These are phyloP conservation scores for Apotomis betuletana DNA, from an alignment of 2,888 invertebrate species.

Conservation along the genomic window DNA sequence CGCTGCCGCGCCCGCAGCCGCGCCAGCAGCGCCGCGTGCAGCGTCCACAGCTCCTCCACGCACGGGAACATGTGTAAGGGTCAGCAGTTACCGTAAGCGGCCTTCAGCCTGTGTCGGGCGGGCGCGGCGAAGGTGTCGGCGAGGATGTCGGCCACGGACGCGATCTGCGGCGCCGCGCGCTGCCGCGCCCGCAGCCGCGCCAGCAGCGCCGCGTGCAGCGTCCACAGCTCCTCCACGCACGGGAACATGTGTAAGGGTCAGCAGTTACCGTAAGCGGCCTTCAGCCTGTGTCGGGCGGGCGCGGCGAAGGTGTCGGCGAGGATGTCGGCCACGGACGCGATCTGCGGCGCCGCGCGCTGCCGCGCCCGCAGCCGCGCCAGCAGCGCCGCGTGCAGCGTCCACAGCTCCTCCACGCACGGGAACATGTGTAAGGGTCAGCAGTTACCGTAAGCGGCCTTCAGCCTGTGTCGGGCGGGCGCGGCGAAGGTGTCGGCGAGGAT, in stretches of 20 bases:
- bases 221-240: conserved; percentile 91
- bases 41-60: conserved; percentile 91
- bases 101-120: conserved; percentile 84
- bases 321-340: conserved; percentile 93
- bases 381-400: conserved; percentile 92
- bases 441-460: conserved; percentile 92
- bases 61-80: conserved; percentile 97
- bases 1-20: conserved; percentile 88
- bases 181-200: conserved; percentile 88
- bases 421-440: too few species aligned
- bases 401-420: conserved; percentile 93
- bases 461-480: conserved; percentile 65
- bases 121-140: conserved; percentile 79
- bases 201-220: conserved; percentile 91
- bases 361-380: conserved; percentile 87
- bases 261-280: conserved; percentile 90
- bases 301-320: conserved; percentile 83
- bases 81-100: conserved; percentile 89
- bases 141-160: conserved; percentile 93
- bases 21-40: conserved; percentile 90
- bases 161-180: conserved; percentile 86
- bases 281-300: conserved; percentile 80
- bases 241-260: too few species aligned
- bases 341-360: conserved; percentile 86
- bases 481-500: conserved; percentile 86